Conservation (phyloP, 2,113 vertebrate genomes). For the Scomber scombrus region DNA sequence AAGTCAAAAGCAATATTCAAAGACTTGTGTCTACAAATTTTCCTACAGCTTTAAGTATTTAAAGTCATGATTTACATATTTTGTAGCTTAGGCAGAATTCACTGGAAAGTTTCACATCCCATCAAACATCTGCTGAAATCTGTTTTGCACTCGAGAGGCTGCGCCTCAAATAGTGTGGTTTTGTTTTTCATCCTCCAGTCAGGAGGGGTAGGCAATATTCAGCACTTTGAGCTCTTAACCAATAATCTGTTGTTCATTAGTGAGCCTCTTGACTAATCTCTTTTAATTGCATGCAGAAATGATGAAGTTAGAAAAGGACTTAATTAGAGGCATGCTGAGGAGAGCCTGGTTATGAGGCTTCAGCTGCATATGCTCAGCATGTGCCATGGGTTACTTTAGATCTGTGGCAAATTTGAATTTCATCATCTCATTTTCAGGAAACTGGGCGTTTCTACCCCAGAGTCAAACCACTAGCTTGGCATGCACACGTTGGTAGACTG, state of each 20-base stretch:
- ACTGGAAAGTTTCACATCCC: slow-evolving; percentile 56
- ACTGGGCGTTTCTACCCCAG: slow-evolving; percentile 73
- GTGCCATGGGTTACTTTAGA: slow-evolving; percentile 71
- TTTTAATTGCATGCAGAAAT: slow-evolving; percentile 81
- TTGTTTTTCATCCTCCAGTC: slow-evolving; percentile 65
- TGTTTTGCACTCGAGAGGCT: slow-evolving; percentile 69
- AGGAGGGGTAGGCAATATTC: slow-evolving; percentile 44
- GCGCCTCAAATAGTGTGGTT: slow-evolving; percentile 61
- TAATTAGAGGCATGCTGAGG: slow-evolving; percentile 83
- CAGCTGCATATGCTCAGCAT: slow-evolving; percentile 78
- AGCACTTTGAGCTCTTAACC: slow-evolving; percentile 66
- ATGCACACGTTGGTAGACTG: slow-evolving; percentile 57
- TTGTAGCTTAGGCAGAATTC: neutral
- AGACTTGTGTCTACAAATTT: too few relatives aligned
- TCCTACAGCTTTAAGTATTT: too few relatives aligned
- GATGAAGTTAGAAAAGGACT: slow-evolving; percentile 76
- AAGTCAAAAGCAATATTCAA: too few relatives aligned
- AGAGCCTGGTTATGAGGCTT: slow-evolving; percentile 68
- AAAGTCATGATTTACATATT: too few relatives aligned
- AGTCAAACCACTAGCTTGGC: slow-evolving; percentile 81
- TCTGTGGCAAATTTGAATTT: slow-evolving; percentile 76
- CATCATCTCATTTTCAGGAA: slow-evolving; percentile 78
- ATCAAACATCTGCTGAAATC: slow-evolving; percentile 72
- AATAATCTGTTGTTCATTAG: slow-evolving; percentile 86
- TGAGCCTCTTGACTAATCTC: slow-evolving; percentile 73